phyloP scores from a whole-genome alignment of 2,797 vertebrate genomes.

The Acestrorhynchus altus region DNA sequence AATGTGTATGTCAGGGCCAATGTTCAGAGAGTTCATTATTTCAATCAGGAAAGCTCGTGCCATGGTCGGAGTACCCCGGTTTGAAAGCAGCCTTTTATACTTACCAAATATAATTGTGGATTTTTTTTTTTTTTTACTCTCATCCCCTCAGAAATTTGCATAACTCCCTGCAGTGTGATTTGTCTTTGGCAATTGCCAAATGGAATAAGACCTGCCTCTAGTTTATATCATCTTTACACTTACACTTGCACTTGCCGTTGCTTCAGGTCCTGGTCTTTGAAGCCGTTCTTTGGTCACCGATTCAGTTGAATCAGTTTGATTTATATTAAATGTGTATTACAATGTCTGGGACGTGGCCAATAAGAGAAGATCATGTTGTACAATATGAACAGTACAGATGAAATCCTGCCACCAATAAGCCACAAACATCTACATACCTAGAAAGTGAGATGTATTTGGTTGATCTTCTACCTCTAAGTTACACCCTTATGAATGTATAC shows the following conservation, averaged over 20 bases:
- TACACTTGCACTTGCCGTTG: not conserved
- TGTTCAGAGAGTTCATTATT: constrained; percentile 62
- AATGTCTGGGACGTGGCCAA: too few relatives aligned
- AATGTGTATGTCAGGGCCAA: constrained; percentile 60
- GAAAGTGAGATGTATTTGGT: too few relatives aligned
- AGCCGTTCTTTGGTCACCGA: not conserved
- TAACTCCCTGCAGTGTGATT: constrained; percentile 83
- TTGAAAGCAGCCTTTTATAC: constrained; percentile 77
- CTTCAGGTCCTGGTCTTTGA: not conserved
- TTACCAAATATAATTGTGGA: constrained; percentile 79
- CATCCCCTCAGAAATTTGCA: constrained; percentile 82
- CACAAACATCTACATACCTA: too few relatives aligned
- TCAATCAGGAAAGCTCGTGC: constrained; percentile 52
- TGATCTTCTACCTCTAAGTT: too few relatives aligned
- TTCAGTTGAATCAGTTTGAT: not conserved
- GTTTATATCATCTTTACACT: constrained; percentile 60
- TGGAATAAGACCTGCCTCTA: constrained; percentile 71
- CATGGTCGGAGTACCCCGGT: constrained; percentile 64
- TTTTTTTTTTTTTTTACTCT: constrained; percentile 84
- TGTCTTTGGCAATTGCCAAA: constrained; percentile 84
- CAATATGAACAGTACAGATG: too few relatives aligned
- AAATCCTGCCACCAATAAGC: too few relatives aligned
- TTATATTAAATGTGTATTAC: too few relatives aligned
- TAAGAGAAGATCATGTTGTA: not conserved
- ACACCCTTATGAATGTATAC: too few relatives aligned